Base-by-base conservation (phyloP, 1,140 invertebrate genomes). In the Rhopalosiphum padi region DNA sequence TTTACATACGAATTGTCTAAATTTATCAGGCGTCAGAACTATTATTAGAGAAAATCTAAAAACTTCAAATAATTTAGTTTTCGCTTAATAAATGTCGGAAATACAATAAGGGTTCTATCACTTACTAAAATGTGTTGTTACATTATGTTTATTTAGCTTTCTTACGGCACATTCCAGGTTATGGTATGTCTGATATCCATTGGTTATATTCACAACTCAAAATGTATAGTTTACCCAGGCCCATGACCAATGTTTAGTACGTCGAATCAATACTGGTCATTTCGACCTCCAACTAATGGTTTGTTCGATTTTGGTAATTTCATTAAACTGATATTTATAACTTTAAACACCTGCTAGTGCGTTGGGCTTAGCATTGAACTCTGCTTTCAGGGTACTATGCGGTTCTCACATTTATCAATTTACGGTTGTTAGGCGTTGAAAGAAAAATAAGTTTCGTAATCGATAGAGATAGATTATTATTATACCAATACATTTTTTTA, bases 311-410 rank as follows among this genome's bases (percentile, higher is more conserved):
- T 77, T 77, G 15, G n/a, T 77, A 77, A 77, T 77, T 77, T 77
- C n/a, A 77, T 77, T 77, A n/a, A 68, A 68, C 30, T n/a, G n/a
- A n/a, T n/a, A 77, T 77, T 77, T 77, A 77, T 77, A 77, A 77
- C 60, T 77, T 4, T 18, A n/a, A 77, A 77, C 60, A n/a, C 60
- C 60, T 68, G 60, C 30, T 30, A 77, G 15, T 77, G 30, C 4
- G 15, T 18, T 6, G 5, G 9, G 60, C 60, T 6, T 77, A 77
- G 18, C 11, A 77, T 4, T 77, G 15, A n/a, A n/a, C 60, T 77
- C 18, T 77, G 11, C 15, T 77, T 77, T n/a, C 18, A n/a, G 25
- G 22, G 15, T 25, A 11, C 83, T 23, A 41, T 41, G 23, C 43
- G 2, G 6, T 85, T 85, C 41, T 25, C 37, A 41, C 9, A 85